Percentiles rank a stretch among this genome's conserved stretches.
Conservation (phyloP, 1,140 invertebrate genomes). For the Gerris buenoi region DNA sequence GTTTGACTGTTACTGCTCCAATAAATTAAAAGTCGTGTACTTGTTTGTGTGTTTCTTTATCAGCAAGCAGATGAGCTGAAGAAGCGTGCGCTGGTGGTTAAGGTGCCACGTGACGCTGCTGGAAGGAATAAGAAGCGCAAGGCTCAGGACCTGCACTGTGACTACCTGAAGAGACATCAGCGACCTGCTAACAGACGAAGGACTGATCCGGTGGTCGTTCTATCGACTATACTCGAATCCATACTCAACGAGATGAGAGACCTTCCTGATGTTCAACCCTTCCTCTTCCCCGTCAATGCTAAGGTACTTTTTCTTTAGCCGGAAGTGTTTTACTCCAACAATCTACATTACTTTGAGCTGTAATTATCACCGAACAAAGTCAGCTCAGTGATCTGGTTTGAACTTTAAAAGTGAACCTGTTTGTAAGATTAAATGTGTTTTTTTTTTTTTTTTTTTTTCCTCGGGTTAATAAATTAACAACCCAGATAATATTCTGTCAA, state of each 20-base stretch:
- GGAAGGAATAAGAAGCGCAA: constrained; percentile 46
- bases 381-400: too few species aligned
- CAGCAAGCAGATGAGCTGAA: constrained; percentile 69
- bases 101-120: constrained; percentile 65
- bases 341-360: too few species aligned
- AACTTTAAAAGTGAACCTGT: too few species aligned
- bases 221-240: constrained; percentile 81
- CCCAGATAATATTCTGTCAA: too few species aligned
- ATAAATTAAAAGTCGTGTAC: too few species aligned
- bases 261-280: constrained; percentile 80
- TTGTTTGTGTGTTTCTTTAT: constrained; percentile 13
- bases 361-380: too few species aligned
- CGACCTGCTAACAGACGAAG: constrained; percentile 80
- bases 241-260: constrained; percentile 89
- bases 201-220: constrained; percentile 89
- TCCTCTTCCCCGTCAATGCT: constrained; percentile 84
- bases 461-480: too few species aligned
- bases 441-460: neutral
- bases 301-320: constrained; percentile 47
- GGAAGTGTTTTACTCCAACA: too few species aligned
- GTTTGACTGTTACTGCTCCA: too few species aligned
- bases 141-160: constrained; percentile 64
- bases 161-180: constrained; percentile 79
- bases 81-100: constrained; percentile 58
- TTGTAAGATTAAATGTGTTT: too few species aligned